Percentiles rank a stretch among this genome's conserved stretches.
Evolutionary conservation across 2,888 invertebrate genomes (phyloP).

Genomic region (Mechanitis messenoides): DNA sequence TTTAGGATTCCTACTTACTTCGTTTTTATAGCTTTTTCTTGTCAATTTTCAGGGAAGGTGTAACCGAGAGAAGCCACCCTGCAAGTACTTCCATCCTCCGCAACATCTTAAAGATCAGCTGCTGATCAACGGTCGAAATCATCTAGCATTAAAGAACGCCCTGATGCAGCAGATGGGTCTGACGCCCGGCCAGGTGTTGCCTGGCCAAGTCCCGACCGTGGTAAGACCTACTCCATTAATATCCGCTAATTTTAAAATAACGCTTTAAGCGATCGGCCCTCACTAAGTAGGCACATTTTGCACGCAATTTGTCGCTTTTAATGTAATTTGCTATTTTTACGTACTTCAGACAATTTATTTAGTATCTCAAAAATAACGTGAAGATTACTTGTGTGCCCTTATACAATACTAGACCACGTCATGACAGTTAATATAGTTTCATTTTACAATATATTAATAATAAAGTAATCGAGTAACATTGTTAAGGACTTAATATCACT

Average conservation of each 20-base stretch:
- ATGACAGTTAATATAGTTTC: no score
- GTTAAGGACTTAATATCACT: no score
- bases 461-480: no score
- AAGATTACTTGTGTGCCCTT: no score
- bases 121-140: constrained; percentile 99
- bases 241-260: constrained; percentile 30
- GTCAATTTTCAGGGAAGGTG: constrained; percentile 92
- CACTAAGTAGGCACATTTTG: constrained; percentile 51
- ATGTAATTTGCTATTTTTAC: constrained; percentile 60
- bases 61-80: constrained; percentile 99
- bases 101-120: constrained; percentile 99
- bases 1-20: no score
- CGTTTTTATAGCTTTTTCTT: background rate
- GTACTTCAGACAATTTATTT: constrained; percentile 10
- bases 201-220: constrained; percentile 95
- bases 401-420: no score
- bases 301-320: constrained; percentile 72
- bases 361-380: no score
- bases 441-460: no score
- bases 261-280: constrained; percentile 71
- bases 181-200: constrained; percentile 93
- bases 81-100: constrained; percentile 99
- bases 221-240: constrained; percentile 77
- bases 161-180: constrained; percentile 97
- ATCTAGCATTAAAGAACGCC: constrained; percentile 98